Percentiles rank a stretch among this genome's conserved stretches.
These are phyloP conservation scores for Triplophysa bombifrons DNA, from an alignment of 2,797 vertebrate species.

Conservation along the genomic window DNA sequence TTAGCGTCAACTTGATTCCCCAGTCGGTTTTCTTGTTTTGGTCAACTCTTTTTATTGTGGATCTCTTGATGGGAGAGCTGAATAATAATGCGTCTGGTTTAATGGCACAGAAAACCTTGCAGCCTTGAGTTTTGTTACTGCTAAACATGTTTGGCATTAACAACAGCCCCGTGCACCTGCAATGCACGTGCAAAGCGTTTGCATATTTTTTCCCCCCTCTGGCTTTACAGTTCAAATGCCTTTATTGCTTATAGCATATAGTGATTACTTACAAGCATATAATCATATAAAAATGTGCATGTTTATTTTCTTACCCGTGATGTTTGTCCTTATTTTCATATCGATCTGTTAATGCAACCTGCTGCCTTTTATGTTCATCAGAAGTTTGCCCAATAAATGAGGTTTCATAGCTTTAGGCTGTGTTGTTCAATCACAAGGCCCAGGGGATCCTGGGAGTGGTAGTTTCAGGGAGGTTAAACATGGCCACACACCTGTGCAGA, in stretches of 20 bases:
- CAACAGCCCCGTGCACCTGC: too few relatives aligned
- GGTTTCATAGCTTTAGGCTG: slow-evolving; percentile 10
- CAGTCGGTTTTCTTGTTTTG: background rate
- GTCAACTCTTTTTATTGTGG: background rate
- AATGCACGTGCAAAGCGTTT: too few relatives aligned
- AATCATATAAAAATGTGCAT: background rate
- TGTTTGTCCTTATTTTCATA: background rate
- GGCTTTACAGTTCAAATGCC: background rate
- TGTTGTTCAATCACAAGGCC: slow-evolving; percentile 9
- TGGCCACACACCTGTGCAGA: background rate
- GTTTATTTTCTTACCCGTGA: background rate
- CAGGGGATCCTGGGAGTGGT: slow-evolving; percentile 24
- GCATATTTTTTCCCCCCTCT: too few relatives aligned
- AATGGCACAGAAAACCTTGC: background rate
- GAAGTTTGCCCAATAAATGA: slow-evolving; percentile 15
- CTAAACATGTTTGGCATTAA: too few relatives aligned
- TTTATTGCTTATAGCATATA: background rate
- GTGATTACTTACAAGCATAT: background rate
- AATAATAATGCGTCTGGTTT: background rate
- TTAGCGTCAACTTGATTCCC: background rate
- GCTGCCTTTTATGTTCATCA: slow-evolving; percentile 17
- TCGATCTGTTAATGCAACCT: background rate
- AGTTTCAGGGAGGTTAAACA: slow-evolving; percentile 1
- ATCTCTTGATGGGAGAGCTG: background rate
- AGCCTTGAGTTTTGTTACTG: background rate